Evolutionary conservation across 1,140 invertebrate species (phyloP).

Genomic region (Anadara kagoshimensis): DNA sequence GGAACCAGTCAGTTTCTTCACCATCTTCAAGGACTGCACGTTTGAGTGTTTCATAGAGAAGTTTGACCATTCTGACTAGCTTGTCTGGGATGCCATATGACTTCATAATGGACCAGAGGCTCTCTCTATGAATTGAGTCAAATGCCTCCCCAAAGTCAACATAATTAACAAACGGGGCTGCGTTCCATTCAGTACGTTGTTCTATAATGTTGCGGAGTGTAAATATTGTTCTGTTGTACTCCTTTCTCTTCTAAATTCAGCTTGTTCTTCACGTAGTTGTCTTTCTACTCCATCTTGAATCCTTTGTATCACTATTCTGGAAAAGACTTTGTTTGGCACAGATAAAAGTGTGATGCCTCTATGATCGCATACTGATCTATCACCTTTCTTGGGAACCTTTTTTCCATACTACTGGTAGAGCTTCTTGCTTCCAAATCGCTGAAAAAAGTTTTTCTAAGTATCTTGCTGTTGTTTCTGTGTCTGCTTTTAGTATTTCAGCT

Average conservation of each 20-base stretch:
- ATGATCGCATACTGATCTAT: too few relatives aligned
- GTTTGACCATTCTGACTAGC: constrained; percentile 16
- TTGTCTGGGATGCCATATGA: constrained; percentile 27
- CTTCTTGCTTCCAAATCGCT: too few relatives aligned
- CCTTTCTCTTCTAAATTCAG: too few relatives aligned
- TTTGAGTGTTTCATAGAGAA: constrained; percentile 5
- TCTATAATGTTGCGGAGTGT: too few relatives aligned
- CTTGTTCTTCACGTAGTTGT: too few relatives aligned
- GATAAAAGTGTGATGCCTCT: too few relatives aligned
- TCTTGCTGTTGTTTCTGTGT: constrained; percentile 4
- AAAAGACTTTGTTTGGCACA: too few relatives aligned
- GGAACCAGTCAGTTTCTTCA: constrained; percentile 24
- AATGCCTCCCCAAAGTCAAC: constrained; percentile 28
- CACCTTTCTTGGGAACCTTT: too few relatives aligned
- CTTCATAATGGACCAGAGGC: constrained; percentile 21
- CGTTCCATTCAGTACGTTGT: too few relatives aligned
- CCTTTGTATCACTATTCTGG: too few relatives aligned
- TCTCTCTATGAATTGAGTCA: constrained; percentile 22
- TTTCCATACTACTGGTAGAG: too few relatives aligned
- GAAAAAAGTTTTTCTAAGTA: neutral
- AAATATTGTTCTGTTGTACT: constrained; percentile 6
- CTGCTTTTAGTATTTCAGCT: neutral
- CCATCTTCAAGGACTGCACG: constrained; percentile 8
- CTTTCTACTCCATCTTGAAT: too few relatives aligned
- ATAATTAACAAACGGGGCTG: constrained; percentile 16